phyloP scores from a whole-genome alignment of 2,888 invertebrate species.

The Alsophila aescularia region DNA sequence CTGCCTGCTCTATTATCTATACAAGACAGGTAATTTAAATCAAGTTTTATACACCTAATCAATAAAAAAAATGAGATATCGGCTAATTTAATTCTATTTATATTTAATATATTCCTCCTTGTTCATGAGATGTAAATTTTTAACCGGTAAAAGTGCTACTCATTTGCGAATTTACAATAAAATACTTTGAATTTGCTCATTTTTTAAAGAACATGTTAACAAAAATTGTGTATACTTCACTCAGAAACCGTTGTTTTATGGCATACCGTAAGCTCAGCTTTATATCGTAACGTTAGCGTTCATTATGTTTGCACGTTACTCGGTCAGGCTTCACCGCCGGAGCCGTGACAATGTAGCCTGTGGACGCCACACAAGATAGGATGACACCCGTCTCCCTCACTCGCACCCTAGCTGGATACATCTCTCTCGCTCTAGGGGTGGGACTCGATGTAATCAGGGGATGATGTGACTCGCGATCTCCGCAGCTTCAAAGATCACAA shows the following conservation, averaged over 20 bases:
- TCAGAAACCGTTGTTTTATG: background rate
- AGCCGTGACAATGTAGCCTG: constrained; percentile 83
- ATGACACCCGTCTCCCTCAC: constrained; percentile 72
- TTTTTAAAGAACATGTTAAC: background rate
- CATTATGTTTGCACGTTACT: constrained; percentile 67
- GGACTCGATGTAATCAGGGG: constrained; percentile 84
- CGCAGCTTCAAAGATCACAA: constrained; percentile 84
- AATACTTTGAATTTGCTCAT: too few relatives aligned
- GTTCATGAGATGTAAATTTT: too few relatives aligned
- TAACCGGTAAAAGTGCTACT: too few relatives aligned
- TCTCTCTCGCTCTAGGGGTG: constrained; percentile 75
- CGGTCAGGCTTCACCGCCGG: constrained; percentile 70
- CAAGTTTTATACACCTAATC: too few relatives aligned
- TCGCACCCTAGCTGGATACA: constrained; percentile 33
- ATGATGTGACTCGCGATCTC: constrained; percentile 84
- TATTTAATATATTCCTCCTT: too few relatives aligned
- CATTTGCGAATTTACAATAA: too few relatives aligned
- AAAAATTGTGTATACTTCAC: background rate
- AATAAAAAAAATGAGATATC: too few relatives aligned
- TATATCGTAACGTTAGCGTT: constrained; percentile 51
- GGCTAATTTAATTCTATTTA: too few relatives aligned
- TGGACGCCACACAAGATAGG: constrained; percentile 87
- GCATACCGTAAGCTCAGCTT: constrained; percentile 25
- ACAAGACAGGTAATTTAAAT: too few relatives aligned
- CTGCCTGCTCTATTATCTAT: too few relatives aligned